phyloP scores from a whole-genome alignment of 2,797 vertebrate species.

The Xerus rutilus region DNA sequence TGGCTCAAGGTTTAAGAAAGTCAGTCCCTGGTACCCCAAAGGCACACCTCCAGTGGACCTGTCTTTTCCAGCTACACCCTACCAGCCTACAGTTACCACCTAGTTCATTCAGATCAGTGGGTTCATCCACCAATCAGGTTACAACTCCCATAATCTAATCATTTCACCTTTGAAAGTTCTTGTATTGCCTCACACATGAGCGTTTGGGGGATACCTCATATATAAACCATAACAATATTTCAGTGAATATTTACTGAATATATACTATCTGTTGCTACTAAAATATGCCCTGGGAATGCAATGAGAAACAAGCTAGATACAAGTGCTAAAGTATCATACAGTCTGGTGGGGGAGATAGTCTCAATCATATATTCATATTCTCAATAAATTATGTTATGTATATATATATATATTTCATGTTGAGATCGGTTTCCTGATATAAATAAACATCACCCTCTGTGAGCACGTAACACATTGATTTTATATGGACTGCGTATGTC shows the following conservation, averaged over 20 bases:
- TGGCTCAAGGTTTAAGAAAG: too few species aligned
- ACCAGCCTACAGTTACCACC: too few species aligned
- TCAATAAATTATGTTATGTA: neutral
- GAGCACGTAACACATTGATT: neutral
- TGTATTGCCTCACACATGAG: too few species aligned
- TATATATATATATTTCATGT: neutral
- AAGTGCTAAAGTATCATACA: neutral
- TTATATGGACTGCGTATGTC: neutral
- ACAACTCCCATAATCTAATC: too few species aligned
- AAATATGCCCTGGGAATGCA: neutral
- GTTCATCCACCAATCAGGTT: too few species aligned
- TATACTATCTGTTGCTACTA: neutral
- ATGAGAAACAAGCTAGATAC: neutral
- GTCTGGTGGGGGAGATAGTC: neutral
- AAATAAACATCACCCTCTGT: neutral
- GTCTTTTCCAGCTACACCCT: too few species aligned
- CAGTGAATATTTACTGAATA: neutral
- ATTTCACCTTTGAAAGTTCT: too few species aligned
- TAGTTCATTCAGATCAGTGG: too few species aligned
- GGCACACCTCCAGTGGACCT: too few species aligned
- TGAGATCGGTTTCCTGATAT: neutral
- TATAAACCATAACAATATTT: neutral
- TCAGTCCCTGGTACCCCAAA: too few species aligned
- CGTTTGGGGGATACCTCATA: too few species aligned
- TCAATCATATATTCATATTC: neutral